Evolutionary conservation across 2,888 invertebrate genomes (phyloP), one percentile per base, ranked within the genome.

Genomic region (Atethmia centrago): DNA sequence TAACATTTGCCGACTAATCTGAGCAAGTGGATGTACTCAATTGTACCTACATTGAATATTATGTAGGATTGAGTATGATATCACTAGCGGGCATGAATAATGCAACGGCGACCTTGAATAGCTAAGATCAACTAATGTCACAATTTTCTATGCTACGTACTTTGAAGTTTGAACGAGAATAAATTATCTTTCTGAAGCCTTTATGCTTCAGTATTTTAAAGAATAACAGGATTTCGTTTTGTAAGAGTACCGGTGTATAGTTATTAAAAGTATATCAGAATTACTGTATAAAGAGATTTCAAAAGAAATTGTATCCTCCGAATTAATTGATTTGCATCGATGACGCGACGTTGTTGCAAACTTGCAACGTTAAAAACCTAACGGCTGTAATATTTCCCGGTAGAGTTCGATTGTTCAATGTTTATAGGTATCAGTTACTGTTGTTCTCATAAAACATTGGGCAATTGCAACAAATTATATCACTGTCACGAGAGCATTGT

Each of bases 41-140:
- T 76, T 68, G 58, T n/a, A n/a, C n/a, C n/a, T 73, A 77, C 74
- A 76, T 68, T 71, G 64, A 74, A 82, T 80, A 82, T 82, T 79
- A 81, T 83, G 84, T 83, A 85, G 84, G 85, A 83, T 83, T 77
- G 83, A 87, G 87, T 85, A 89, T 92, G 91, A 92, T 91, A 91
- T 93, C 90, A 93, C 85, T 87, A 79, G 85, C 80, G 84, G 85
- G 85, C 85, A 93, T 92, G 91, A 90, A 90, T 92, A 93, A 92
- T 92, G 90, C 90, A 92, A 88, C 76, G 88, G 80, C 75, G 81
- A 83, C 89, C 90, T 91, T 90, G 90, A 89, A 87, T 85, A 82
- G 83, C 87, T 84, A 85, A 88, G 87, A 91, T 89, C 84, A 87
- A 84, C 85, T 86, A 85, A 87, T 86, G 87, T 87, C 86, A 88